phyloP scores from a whole-genome alignment of 1,140 invertebrate species.

The Pseudomyrmex sp. region DNA sequence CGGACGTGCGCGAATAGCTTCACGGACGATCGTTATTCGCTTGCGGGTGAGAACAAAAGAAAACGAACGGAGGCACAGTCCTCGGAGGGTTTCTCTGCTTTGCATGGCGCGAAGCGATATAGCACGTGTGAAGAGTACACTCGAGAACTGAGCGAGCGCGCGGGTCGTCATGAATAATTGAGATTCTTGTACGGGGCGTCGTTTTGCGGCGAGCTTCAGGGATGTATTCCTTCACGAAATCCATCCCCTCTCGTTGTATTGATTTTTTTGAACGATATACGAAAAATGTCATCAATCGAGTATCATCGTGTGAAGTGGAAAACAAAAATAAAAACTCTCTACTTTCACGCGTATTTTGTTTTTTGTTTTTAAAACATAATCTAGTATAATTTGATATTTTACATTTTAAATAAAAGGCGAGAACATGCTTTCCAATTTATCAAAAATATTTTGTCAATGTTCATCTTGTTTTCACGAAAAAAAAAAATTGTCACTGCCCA shows the following conservation, averaged over 20 bases:
- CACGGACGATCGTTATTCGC: constrained; percentile 56
- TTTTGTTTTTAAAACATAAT: too few relatives aligned
- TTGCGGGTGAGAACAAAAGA: constrained; percentile 43
- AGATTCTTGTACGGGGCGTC: constrained; percentile 51
- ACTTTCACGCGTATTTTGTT: too few relatives aligned
- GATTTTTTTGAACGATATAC: constrained; percentile 14
- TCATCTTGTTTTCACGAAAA: background rate
- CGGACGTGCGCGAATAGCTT: constrained; percentile 56
- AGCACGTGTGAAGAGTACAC: constrained; percentile 52
- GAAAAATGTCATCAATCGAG: constrained; percentile 22
- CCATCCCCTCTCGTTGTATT: constrained; percentile 40
- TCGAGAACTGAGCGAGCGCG: constrained; percentile 20
- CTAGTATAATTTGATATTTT: background rate
- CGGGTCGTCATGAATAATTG: constrained; percentile 59
- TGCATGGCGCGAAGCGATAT: constrained; percentile 48
- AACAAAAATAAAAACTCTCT: background rate
- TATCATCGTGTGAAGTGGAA: background rate
- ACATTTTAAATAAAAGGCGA: too few relatives aligned
- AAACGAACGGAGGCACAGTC: constrained; percentile 37
- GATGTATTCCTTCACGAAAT: constrained; percentile 20
- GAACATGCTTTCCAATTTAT: too few relatives aligned
- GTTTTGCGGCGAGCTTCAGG: constrained; percentile 43
- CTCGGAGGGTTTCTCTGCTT: constrained; percentile 42
- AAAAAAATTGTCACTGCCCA: background rate
- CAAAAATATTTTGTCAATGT: background rate